Conservation (phyloP, 1,140 invertebrate species). For the Brachionus asplanchnoidis region DNA sequence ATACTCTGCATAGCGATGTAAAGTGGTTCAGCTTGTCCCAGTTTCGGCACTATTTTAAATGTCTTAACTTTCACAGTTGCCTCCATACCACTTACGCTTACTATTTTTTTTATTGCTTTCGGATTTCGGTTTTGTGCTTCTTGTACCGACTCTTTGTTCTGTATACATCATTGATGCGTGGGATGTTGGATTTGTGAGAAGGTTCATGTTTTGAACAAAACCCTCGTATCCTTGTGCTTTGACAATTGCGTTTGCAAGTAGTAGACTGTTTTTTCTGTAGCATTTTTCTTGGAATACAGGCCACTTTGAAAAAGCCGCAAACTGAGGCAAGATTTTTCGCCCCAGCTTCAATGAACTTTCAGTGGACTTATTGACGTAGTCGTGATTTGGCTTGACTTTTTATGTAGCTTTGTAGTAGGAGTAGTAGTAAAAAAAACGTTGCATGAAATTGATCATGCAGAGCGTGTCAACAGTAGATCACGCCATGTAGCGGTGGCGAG, state of each 20-base stretch:
- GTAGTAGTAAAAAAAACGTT: too few relatives aligned
- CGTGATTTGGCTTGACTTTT: conserved; percentile 8
- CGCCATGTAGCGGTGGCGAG: too few relatives aligned
- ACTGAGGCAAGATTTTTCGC: not conserved
- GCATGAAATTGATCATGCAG: too few relatives aligned
- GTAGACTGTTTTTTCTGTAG: not conserved
- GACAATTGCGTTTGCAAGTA: not conserved
- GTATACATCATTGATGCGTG: not conserved
- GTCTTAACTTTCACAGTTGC: not conserved
- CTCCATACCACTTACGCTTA: not conserved
- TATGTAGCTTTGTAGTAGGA: too few relatives aligned
- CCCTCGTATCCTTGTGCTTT: not conserved
- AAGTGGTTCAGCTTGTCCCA: not conserved
- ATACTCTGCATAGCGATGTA: not conserved
- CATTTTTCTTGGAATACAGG: not conserved
- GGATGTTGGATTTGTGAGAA: not conserved
- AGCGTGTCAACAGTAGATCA: too few relatives aligned
- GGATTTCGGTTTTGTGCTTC: not conserved
- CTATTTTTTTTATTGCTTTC: not conserved
- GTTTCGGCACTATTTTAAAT: not conserved
- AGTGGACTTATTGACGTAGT: not conserved
- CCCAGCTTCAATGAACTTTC: not conserved
- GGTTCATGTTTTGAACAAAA: not conserved
- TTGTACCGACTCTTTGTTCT: not conserved
- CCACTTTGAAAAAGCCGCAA: not conserved